Evolutionary conservation across 2,113 vertebrate species (phyloP).

Genomic region (Cathartes aura): DNA sequence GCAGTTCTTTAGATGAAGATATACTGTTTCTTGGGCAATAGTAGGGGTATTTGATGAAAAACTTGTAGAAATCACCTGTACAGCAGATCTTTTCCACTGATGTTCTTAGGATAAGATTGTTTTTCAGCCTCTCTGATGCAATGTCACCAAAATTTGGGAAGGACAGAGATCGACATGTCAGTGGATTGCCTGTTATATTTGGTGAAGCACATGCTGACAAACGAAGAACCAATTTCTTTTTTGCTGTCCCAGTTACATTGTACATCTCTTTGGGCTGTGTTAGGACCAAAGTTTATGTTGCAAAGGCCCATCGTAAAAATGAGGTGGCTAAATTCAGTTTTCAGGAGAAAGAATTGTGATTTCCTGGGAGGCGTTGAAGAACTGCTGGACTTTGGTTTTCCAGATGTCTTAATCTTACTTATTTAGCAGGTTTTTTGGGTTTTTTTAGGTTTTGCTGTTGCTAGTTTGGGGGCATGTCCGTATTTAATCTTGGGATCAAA

Average conservation of each 20-base stretch:
- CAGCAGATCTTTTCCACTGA: background rate
- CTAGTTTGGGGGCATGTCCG: background rate
- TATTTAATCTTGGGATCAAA: background rate
- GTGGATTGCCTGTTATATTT: background rate
- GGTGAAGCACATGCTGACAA: background rate
- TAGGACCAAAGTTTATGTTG: background rate
- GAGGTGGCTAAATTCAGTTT: background rate
- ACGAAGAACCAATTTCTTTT: background rate
- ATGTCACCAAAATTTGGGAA: background rate
- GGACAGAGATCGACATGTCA: rapidly evolving
- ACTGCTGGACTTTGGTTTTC: background rate
- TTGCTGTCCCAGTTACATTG: background rate
- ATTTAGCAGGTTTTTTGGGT: background rate
- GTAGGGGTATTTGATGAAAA: background rate
- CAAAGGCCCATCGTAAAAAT: background rate
- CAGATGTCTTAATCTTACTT: background rate
- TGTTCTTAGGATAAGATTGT: background rate
- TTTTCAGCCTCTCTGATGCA: background rate
- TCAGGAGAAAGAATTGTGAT: background rate
- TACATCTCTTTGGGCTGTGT: background rate
- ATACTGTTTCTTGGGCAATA: rapidly evolving
- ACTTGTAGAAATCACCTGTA: background rate
- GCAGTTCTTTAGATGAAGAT: background rate
- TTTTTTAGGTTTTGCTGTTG: background rate
- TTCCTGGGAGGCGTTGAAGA: background rate